Percentiles rank a stretch among this genome's conserved stretches.
These are phyloP conservation scores for Drosophila nr. perissopoda DNA, from an alignment of 2,888 invertebrate species.

Conservation along the genomic window DNA sequence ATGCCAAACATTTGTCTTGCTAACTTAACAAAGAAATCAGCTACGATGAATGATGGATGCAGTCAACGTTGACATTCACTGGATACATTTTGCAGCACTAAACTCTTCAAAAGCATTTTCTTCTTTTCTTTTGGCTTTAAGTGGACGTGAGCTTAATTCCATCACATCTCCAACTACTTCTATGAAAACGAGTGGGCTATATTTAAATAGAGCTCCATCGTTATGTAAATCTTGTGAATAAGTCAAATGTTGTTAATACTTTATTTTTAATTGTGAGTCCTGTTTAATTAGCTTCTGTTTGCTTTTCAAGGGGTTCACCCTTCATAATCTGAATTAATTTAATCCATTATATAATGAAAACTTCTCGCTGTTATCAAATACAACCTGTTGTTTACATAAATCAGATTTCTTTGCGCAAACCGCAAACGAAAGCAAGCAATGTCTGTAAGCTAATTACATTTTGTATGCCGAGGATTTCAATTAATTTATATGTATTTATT, in stretches of 20 bases:
- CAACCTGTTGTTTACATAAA: conserved; percentile 50
- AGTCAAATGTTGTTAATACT: background rate
- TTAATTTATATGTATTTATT: conserved; percentile 68
- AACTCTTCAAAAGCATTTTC: background rate
- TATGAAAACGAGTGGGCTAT: background rate
- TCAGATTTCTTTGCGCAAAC: conserved; percentile 33
- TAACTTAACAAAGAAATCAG: conserved; percentile 2
- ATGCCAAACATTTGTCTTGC: conserved; percentile 17
- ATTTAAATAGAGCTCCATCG: background rate
- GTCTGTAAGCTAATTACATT: conserved; percentile 54
- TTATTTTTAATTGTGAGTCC: background rate
- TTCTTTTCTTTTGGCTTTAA: background rate
- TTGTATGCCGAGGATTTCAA: conserved; percentile 59
- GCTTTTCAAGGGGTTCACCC: background rate
- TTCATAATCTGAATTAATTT: background rate
- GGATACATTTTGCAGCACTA: background rate
- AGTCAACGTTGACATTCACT: background rate
- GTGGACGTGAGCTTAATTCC: background rate
- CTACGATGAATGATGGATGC: conserved; percentile 11
- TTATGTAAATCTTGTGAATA: background rate
- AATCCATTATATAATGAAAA: conserved; percentile 16
- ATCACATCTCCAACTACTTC: background rate
- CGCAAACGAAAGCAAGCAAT: conserved; percentile 16
- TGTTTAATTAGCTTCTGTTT: conserved; percentile 4
- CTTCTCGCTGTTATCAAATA: conserved; percentile 28